Conservation (phyloP, 2,113 vertebrate genomes). For the Leptocoma aspasia region DNA sequence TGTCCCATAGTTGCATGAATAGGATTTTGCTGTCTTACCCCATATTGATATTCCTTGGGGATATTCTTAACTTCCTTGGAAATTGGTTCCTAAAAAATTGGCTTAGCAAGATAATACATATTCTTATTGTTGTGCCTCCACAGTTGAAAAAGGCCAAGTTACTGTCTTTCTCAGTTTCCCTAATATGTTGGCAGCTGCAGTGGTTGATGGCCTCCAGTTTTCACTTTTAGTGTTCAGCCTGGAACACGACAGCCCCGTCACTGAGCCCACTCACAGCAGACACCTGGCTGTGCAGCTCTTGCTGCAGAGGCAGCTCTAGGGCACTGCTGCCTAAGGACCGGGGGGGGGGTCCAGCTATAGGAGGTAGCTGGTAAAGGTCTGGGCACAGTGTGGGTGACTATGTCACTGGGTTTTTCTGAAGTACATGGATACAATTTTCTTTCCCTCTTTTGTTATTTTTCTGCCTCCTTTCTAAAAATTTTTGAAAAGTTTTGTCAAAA, state of each 20-base stretch:
- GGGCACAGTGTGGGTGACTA: neutral
- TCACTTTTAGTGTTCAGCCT: neutral
- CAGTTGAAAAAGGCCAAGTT: neutral
- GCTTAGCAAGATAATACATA: neutral
- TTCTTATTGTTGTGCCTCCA: accelerated
- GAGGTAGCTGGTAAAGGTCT: neutral
- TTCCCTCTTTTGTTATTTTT: neutral
- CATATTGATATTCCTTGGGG: neutral
- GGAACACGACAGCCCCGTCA: accelerated
- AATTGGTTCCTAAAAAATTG: neutral
- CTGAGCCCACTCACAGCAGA: neutral
- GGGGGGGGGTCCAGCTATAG: neutral
- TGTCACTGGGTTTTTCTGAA: neutral
- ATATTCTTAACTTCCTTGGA: neutral
- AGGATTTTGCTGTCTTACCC: neutral
- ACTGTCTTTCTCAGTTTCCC: neutral
- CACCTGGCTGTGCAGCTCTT: neutral
- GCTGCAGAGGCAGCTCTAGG: neutral
- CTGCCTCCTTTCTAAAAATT: neutral
- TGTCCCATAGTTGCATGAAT: neutral
- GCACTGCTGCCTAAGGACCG: neutral
- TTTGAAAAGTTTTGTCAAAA: neutral
- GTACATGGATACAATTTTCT: neutral
- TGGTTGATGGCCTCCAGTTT: conserved; percentile 27
- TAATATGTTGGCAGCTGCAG: neutral